A percentile compares a stretch with the other conserved stretches of the same genome.
These are phyloP conservation scores for Oncopodura yosiiana DNA, from an alignment of 1,140 invertebrate species.

Conservation along the genomic window DNA sequence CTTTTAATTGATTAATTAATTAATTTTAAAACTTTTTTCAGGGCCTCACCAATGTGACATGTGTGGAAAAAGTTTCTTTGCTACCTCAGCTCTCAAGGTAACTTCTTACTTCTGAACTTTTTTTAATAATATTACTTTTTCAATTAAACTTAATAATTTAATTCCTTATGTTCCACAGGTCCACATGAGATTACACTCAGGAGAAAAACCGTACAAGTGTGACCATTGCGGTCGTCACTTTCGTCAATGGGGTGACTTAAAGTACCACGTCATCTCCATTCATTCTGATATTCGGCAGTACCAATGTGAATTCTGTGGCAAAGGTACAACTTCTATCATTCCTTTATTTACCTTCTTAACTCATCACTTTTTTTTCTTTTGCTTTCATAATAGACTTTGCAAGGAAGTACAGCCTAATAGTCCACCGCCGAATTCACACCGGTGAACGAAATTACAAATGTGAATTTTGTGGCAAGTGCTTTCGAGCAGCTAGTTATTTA, in stretches of 20 bases:
- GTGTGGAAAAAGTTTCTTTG: constrained; percentile 74
- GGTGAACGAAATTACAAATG: constrained; percentile 81
- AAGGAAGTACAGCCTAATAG: constrained; percentile 82
- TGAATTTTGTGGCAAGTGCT: constrained; percentile 71
- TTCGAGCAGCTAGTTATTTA: constrained; percentile 72
- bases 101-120: not conserved
- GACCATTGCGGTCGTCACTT: constrained; percentile 64
- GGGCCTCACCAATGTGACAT: constrained; percentile 66
- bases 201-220: constrained; percentile 69
- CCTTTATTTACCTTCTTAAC: too few species aligned
- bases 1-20: not conserved
- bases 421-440: constrained; percentile 80
- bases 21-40: not conserved
- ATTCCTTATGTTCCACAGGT: constrained; percentile 45
- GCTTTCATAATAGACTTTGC: too few species aligned
- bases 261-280: constrained; percentile 75
- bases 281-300: constrained; percentile 73
- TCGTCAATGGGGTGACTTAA: constrained; percentile 78
- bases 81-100: constrained; percentile 64
- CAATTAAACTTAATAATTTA: too few species aligned
- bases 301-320: constrained; percentile 83
- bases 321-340: too few species aligned
- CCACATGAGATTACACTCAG: constrained; percentile 61
- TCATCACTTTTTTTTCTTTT: too few species aligned
- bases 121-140: not conserved